Evolutionary conservation across 2,797 vertebrate species (phyloP).

Genomic region (Tachyglossus aculeatus): DNA sequence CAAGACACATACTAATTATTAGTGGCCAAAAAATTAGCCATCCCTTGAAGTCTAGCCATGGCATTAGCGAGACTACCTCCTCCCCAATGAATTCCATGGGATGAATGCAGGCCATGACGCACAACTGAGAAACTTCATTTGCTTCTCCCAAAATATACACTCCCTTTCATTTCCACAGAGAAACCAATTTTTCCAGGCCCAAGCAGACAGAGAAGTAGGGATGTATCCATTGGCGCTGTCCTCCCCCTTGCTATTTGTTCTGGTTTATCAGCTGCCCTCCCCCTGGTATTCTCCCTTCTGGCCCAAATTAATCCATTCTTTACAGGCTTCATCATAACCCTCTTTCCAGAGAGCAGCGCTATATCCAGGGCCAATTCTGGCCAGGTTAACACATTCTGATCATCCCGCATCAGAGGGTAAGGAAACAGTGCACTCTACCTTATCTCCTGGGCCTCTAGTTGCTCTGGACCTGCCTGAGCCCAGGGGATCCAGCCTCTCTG

Average conservation of each 20-base stretch:
- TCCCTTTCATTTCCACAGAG: background rate
- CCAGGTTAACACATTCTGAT: too few species aligned
- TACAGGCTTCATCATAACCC: background rate
- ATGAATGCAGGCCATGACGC: constrained; percentile 10
- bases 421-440: too few species aligned
- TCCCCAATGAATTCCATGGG: background rate
- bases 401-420: too few species aligned
- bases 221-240: background rate
- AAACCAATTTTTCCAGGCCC: background rate
- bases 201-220: background rate
- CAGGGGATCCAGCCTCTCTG: too few species aligned
- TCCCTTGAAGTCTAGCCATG: constrained; percentile 40
- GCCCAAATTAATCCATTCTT: too few species aligned
- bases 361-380: background rate
- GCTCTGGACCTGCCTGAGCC: too few species aligned
- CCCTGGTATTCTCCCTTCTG: background rate
- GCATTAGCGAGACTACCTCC: constrained; percentile 29
- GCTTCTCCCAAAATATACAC: background rate
- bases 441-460: too few species aligned
- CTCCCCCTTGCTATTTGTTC: background rate
- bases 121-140: background rate
- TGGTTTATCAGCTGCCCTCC: background rate
- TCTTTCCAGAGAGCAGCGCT: background rate
- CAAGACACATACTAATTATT: constrained; percentile 38
- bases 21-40: constrained; percentile 42